These are phyloP conservation scores for Chrysemys picta DNA, from an alignment of 2,113 vertebrate species.

Conservation along the genomic window DNA sequence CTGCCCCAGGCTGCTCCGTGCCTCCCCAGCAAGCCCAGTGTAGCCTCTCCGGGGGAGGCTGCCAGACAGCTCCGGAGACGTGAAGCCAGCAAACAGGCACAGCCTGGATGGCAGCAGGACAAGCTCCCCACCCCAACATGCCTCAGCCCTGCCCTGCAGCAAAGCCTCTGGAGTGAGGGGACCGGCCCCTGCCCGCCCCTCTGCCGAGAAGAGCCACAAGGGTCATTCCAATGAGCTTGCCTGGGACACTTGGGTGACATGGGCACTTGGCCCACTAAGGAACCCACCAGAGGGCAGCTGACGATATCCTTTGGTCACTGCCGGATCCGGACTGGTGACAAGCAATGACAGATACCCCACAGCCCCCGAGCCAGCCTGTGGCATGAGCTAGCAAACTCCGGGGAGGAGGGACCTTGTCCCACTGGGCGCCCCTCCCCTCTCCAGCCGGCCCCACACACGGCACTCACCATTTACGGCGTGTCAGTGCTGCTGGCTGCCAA, in stretches of 20 bases:
- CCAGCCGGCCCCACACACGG: not conserved
- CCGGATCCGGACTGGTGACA: not conserved
- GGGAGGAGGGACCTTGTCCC: constrained; percentile 50
- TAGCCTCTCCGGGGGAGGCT: too few relatives aligned
- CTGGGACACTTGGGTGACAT: rapidly evolving
- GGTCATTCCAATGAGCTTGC: rapidly evolving
- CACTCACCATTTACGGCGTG: not conserved
- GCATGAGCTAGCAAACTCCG: not conserved
- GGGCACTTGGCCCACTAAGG: not conserved
- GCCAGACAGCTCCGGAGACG: too few relatives aligned
- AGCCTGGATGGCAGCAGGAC: too few relatives aligned
- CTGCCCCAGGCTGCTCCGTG: not conserved
- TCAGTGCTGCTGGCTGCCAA: not conserved
- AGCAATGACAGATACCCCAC: not conserved
- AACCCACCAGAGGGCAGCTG: too few relatives aligned
- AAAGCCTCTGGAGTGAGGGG: not conserved
- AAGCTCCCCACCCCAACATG: too few relatives aligned
- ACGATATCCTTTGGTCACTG: too few relatives aligned
- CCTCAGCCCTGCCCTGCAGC: too few relatives aligned
- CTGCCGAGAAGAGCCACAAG: not conserved
- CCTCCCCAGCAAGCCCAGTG: not conserved
- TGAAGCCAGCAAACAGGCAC: too few relatives aligned
- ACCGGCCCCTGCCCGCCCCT: not conserved
- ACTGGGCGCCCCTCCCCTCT: not conserved
- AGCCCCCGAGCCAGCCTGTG: not conserved